phyloP scores from a whole-genome alignment of 1,140 invertebrate genomes.

The Caenorhabditis elegans region DNA sequence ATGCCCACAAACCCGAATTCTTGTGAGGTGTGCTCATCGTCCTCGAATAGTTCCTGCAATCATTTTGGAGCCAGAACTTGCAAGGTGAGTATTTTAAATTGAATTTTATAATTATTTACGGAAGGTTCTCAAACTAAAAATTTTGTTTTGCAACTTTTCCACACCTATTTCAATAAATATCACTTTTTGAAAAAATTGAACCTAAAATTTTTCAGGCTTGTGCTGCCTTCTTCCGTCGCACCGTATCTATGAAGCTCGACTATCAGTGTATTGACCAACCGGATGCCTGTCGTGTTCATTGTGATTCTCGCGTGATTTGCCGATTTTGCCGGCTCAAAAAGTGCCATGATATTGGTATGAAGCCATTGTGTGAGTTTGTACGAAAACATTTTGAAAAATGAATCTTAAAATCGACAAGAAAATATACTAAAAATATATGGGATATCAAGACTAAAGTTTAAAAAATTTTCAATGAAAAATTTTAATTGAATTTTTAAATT shows the following conservation, averaged over 20 bases:
- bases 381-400: too few species aligned
- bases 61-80: slow-evolving; percentile 10
- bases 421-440: too few species aligned
- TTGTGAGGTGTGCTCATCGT: neutral
- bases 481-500: too few species aligned
- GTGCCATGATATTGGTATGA: slow-evolving; percentile 33
- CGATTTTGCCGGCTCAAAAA: slow-evolving; percentile 26
- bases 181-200: neutral
- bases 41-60: neutral
- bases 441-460: too few species aligned
- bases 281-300: neutral
- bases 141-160: neutral
- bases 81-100: neutral
- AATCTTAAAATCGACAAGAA: too few species aligned
- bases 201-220: neutral
- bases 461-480: too few species aligned
- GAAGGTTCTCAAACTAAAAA: neutral
- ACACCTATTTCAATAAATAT: neutral
- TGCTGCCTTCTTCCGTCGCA: neutral
- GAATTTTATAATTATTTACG: neutral
- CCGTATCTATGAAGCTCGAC: neutral
- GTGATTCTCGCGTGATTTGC: neutral
- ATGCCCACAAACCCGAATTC: neutral
- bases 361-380: neutral
- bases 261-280: neutral